Evolutionary conservation across 2,888 invertebrate species (phyloP).

Genomic region (Amitus sp.): DNA sequence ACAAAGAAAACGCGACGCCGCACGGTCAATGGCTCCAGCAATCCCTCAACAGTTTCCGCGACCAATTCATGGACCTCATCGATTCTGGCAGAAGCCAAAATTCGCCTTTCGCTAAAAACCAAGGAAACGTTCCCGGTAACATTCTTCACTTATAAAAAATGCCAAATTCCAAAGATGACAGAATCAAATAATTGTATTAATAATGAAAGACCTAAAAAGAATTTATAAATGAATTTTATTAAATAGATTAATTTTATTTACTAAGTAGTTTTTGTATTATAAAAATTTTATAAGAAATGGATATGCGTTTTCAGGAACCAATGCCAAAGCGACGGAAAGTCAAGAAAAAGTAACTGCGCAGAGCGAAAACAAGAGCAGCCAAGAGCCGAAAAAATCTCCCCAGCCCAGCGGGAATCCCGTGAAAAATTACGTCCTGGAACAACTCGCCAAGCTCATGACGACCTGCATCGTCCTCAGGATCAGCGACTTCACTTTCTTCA

Average conservation of each 20-base stretch:
- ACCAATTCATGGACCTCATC: slow-evolving; percentile 78
- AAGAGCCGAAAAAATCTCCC: slow-evolving; percentile 51
- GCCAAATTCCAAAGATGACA: too few species aligned
- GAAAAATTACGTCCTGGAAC: slow-evolving; percentile 75
- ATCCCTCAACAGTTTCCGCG: slow-evolving; percentile 82
- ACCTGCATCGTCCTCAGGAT: slow-evolving; percentile 89
- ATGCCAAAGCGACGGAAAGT: slow-evolving; percentile 49
- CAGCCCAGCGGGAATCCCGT: slow-evolving; percentile 68
- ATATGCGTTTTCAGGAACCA: slow-evolving; percentile 41
- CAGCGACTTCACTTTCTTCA: slow-evolving; percentile 90
- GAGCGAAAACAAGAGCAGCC: slow-evolving; percentile 43
- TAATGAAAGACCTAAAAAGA: too few species aligned
- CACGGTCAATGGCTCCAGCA: slow-evolving; percentile 90
- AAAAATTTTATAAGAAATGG: too few species aligned
- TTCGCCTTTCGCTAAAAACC: slow-evolving; percentile 66
- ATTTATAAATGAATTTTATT: too few species aligned
- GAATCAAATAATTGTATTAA: too few species aligned
- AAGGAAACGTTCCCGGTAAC: slow-evolving; percentile 52
- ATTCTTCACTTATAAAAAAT: too few species aligned
- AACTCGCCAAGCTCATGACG: slow-evolving; percentile 89
- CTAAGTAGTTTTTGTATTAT: too few species aligned
- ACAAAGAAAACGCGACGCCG: slow-evolving; percentile 80
- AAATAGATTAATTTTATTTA: too few species aligned
- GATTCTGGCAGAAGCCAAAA: slow-evolving; percentile 72
- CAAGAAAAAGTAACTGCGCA: slow-evolving; percentile 48